Base-by-base conservation (phyloP, 2,888 invertebrate genomes). In the Eilema caniola region DNA sequence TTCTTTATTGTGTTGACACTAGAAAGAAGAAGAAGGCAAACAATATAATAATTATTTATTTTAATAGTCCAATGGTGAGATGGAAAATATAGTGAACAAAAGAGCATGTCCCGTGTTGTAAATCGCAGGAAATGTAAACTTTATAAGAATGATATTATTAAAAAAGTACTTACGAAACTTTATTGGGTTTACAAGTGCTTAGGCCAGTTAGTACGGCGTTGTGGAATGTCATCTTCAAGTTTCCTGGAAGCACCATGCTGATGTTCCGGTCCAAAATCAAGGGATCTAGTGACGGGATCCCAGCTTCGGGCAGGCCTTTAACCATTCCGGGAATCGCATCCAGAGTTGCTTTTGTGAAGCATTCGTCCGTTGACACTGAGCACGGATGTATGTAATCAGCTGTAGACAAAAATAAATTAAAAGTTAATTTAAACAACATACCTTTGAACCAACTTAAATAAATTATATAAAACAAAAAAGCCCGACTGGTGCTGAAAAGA, bases 371-470 rank as follows among this genome's bases (percentile, higher is more conserved):
- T 4, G 92, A 83, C 63, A 92, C 94, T 1, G 83, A 81, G 73
- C 95, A 95, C 0, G 95, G 95, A 69, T 95, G 95, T 77, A 95
- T 95, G 83, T 93, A 95, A 77, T 93, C 93, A 2, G 95, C 95
- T 95, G 89, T 41, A 20, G 53, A 31, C 28, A 61, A 31, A 61
- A 14, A 1, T 4, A 59, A 59, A 12, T 28, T 28, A 28, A n/a
- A n/a, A n/a, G n/a, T n/a, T n/a, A n/a, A n/a, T n/a, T 28, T 28
- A 28, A 28, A 28, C 5, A 28, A 28, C 28, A 28, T 28, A 28
- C 28, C 5, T 28, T 28, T 28, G 5, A 28, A 28, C 5, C 28
- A 5, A 28, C 28, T 28, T 28, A 5, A 28, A n/a, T n/a, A n/a
- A n/a, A n/a, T n/a, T n/a, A n/a, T n/a, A n/a, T n/a, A n/a, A n/a